phyloP scores from a whole-genome alignment of 2,113 vertebrate genomes.

The Felis catus region DNA sequence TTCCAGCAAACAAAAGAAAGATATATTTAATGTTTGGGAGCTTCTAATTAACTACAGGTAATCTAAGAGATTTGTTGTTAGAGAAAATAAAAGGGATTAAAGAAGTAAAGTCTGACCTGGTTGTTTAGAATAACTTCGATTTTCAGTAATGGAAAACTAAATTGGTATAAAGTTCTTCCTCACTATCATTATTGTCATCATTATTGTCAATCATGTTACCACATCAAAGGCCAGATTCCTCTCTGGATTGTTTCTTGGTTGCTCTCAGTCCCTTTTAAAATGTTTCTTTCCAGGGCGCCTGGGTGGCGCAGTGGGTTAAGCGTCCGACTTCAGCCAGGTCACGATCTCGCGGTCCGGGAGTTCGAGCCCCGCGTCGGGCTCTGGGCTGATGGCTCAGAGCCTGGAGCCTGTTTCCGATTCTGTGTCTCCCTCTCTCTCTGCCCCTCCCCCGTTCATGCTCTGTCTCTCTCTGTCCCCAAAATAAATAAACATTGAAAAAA shows the following conservation, averaged over 20 bases:
- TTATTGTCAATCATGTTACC: not conserved
- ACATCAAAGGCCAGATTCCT: not conserved
- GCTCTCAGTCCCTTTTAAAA: not conserved
- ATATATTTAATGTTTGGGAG: conserved; percentile 18
- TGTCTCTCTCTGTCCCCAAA: no score
- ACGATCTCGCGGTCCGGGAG: no score
- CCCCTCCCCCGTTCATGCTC: no score
- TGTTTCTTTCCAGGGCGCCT: not conserved
- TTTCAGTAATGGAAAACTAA: conserved; percentile 24
- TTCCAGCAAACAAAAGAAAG: conserved; percentile 24
- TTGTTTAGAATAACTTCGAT: conserved; percentile 36
- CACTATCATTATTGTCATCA: not conserved
- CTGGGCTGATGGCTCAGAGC: no score
- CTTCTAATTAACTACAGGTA: conserved; percentile 1
- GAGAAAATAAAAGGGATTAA: not conserved
- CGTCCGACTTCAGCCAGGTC: no score
- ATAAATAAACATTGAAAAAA: no score
- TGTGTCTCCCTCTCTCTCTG: no score
- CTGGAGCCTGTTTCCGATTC: no score
- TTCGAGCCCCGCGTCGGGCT: no score
- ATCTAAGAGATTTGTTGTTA: not conserved
- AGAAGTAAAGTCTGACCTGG: not conserved
- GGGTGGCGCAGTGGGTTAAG: no score
- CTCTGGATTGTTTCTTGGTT: not conserved
- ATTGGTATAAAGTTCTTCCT: not conserved